Base-by-base conservation (phyloP, 2,113 vertebrate species). In the Origma solitaria region DNA sequence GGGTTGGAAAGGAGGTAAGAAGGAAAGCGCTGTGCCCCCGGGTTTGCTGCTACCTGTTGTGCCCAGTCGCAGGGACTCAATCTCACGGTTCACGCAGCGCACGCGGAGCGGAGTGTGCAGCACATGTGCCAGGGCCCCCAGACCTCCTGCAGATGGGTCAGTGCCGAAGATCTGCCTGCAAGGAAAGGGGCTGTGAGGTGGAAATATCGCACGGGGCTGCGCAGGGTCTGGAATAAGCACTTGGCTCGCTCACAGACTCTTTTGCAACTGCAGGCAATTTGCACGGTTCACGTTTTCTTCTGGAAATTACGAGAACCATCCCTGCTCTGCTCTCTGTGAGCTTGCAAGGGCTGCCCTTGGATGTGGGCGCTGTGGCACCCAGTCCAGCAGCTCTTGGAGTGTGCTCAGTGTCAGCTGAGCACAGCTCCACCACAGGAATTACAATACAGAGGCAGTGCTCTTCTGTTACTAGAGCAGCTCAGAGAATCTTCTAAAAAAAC, bases 71-170 rank as follows among this genome's bases (percentile, higher is more conserved):
- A 33, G 45, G 15, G 57, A 49, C 72, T 86, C 56, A 0, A 21
- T 11, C 42, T 49, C 79, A 12, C 0, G 2, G 17, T 35, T 64
- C 53, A 79, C 0, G 1, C 1, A 3, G 64, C 2, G 2, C 73
- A 71, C 1, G 1, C 33, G 84, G 44, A 71, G 47, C 38, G 57
- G 44, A 72, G n/a, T 0, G 15, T 51, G 58, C 56, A 27, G 72
- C 50, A 45, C 10, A 0, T 10, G 64, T 17, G 38, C 42, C 71
- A 65, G 40, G 70, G 30, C 49, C 79, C 57, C 25, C 62, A n/a
- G 58, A 31, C 42, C 82, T 75, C 70, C 69, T 35, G 58, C 54
- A 31, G 50, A 38, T 5, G 45, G 49, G 54, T 42, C 79, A 86
- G 37, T 15, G 75, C 78, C 0, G 0, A 44, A 10, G 70, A 76